Conservation (phyloP, 2,113 vertebrate species). For the Neopipo cinnamomea region DNA sequence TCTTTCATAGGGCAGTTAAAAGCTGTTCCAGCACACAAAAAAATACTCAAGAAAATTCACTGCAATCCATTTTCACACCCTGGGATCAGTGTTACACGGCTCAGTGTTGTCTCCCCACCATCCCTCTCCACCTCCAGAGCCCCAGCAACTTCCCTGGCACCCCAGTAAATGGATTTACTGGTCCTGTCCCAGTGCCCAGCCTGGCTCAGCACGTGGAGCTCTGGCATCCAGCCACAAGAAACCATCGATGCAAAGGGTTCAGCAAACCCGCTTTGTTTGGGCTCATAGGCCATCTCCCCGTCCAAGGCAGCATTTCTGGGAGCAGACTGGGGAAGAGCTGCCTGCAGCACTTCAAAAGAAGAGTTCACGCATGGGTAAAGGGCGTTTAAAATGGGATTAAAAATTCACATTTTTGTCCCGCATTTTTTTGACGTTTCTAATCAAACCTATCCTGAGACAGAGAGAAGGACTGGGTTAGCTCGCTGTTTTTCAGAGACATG, state of each 20-base stretch:
- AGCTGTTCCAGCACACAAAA: neutral
- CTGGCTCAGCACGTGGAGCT: neutral
- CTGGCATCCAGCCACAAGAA: neutral
- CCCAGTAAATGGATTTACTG: neutral
- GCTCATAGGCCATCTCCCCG: neutral
- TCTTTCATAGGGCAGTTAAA: neutral
- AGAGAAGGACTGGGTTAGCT: neutral
- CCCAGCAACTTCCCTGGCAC: neutral
- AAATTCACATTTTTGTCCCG: neutral
- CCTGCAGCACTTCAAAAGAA: conserved; percentile 11
- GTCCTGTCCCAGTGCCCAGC: neutral
- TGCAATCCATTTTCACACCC: neutral
- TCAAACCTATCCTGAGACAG: conserved; percentile 18
- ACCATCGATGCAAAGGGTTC: accelerated
- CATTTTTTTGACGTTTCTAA: neutral
- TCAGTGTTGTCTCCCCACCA: neutral
- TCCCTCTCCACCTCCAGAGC: neutral
- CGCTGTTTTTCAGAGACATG: accelerated
- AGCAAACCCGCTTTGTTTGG: neutral
- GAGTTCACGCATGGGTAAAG: conserved; percentile 20
- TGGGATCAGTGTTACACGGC: accelerated
- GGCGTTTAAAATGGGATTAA: conserved; percentile 40
- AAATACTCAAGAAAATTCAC: neutral
- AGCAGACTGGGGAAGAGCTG: neutral
- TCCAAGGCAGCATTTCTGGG: neutral